phyloP scores from a whole-genome alignment of 1,140 invertebrate genomes.

The Tetramorium alpestre region DNA sequence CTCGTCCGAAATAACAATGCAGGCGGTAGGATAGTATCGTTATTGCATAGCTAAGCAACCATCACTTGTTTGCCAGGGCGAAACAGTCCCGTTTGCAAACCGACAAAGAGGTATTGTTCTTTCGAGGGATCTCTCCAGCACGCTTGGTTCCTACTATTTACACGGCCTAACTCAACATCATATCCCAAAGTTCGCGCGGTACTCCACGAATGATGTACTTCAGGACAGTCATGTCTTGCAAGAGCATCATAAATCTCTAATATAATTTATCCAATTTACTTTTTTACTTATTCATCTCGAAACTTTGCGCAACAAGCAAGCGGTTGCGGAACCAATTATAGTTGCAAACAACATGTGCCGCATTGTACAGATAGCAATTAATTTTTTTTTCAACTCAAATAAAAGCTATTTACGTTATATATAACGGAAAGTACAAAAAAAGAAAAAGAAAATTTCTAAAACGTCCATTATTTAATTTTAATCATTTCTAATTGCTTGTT shows the following conservation, averaged over 20 bases:
- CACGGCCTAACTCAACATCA: slow-evolving; percentile 79
- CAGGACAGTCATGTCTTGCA: slow-evolving; percentile 19
- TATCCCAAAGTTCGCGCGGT: slow-evolving; percentile 65
- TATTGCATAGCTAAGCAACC: slow-evolving; percentile 74
- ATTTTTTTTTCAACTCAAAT: not conserved
- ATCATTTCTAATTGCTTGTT: not conserved
- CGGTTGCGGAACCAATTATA: not conserved
- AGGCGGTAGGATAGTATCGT: slow-evolving; percentile 68
- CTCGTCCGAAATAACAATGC: slow-evolving; percentile 68
- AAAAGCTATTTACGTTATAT: not conserved
- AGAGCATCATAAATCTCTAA: slow-evolving; percentile 8
- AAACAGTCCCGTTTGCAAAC: slow-evolving; percentile 75
- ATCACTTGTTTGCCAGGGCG: slow-evolving; percentile 71
- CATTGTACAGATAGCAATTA: not conserved
- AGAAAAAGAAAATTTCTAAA: not conserved
- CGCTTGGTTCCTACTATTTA: slow-evolving; percentile 73
- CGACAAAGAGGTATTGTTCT: slow-evolving; percentile 80
- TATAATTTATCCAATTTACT: slow-evolving; percentile 36
- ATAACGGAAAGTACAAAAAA: not conserved
- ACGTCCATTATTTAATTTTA: not conserved
- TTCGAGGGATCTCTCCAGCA: slow-evolving; percentile 70
- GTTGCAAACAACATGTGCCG: too few relatives aligned
- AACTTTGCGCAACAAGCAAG: not conserved
- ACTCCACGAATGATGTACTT: slow-evolving; percentile 47
- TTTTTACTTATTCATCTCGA: slow-evolving; percentile 23